These are phyloP conservation scores for Chaetogeoica ovagalla DNA, from an alignment of 2,888 invertebrate genomes.

Conservation along the genomic window DNA sequence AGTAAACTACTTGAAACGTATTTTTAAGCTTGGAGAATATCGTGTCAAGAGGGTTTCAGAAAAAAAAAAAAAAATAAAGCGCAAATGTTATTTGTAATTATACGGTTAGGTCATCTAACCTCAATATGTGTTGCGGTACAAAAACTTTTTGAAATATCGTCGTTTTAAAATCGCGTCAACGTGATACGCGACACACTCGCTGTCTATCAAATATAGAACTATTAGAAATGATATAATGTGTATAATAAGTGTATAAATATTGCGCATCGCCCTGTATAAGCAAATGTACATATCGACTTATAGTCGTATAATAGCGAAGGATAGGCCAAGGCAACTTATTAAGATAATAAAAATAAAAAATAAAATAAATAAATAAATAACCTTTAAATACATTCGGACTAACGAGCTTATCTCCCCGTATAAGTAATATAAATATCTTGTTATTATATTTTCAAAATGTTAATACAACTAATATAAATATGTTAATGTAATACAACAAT, in stretches of 20 bases:
- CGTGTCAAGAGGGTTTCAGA: too few relatives aligned
- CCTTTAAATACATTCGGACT: conserved; percentile 28
- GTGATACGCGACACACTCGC: too few relatives aligned
- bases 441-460: conserved; percentile 2
- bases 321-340: conserved; percentile 28
- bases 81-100: too few relatives aligned
- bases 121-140: too few relatives aligned
- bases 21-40: too few relatives aligned
- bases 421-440: conserved; percentile 10
- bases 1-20: too few relatives aligned
- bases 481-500: not conserved
- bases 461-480: not conserved
- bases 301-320: not conserved
- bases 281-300: not conserved
- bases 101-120: too few relatives aligned
- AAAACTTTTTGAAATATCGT: too few relatives aligned
- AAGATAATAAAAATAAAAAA: conserved; percentile 11
- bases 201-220: too few relatives aligned
- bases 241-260: not conserved
- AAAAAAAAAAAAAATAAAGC: too few relatives aligned
- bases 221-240: not conserved
- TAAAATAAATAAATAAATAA: not conserved
- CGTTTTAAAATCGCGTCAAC: too few relatives aligned
- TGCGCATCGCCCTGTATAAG: not conserved
- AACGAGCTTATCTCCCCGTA: conserved; percentile 2